phyloP scores from a whole-genome alignment of 2,888 invertebrate species.

The Digitonthophagus gazella region DNA sequence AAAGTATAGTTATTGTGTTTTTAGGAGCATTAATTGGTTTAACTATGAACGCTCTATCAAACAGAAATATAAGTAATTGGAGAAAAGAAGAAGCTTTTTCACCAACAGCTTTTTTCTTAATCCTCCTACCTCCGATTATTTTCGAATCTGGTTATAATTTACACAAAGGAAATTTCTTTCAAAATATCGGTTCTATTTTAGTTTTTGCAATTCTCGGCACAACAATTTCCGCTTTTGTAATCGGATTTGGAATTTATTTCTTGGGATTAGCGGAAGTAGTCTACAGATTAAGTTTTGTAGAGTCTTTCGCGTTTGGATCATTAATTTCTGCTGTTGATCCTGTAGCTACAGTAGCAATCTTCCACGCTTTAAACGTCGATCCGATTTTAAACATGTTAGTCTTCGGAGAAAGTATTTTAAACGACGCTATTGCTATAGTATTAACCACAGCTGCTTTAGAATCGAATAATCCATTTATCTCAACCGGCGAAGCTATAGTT shows the following conservation, averaged over 20 bases:
- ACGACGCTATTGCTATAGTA: conserved; percentile 98
- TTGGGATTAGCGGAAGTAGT: conserved; percentile 89
- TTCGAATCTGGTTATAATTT: conserved; percentile 99
- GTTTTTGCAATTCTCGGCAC: conserved; percentile 98
- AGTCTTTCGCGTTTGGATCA: conserved; percentile 98
- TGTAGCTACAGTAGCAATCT: conserved; percentile 97
- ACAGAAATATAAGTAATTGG: conserved; percentile 90
- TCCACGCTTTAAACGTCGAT: conserved; percentile 95
- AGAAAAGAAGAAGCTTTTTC: conserved; percentile 97
- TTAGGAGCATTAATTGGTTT: conserved; percentile 91
- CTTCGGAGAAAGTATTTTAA: conserved; percentile 92
- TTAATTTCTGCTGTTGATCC: conserved; percentile 98
- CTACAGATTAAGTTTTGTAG: conserved; percentile 88
- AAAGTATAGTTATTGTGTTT: conserved; percentile 95
- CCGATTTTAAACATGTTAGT: conserved; percentile 99
- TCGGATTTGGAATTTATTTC: conserved; percentile 94
- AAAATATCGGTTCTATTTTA: conserved; percentile 98
- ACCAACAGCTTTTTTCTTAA: conserved; percentile 96
- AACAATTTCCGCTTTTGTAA: conserved; percentile 93
- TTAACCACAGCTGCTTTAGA: conserved; percentile 86
- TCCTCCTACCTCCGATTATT: conserved; percentile 95
- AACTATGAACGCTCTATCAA: conserved; percentile 84
- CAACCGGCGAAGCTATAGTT: conserved; percentile 80
- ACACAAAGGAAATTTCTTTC: conserved; percentile 94
- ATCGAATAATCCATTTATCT: conserved; percentile 64